phyloP scores from a whole-genome alignment of 2,797 vertebrate genomes.

The Holocentrus rufus region DNA sequence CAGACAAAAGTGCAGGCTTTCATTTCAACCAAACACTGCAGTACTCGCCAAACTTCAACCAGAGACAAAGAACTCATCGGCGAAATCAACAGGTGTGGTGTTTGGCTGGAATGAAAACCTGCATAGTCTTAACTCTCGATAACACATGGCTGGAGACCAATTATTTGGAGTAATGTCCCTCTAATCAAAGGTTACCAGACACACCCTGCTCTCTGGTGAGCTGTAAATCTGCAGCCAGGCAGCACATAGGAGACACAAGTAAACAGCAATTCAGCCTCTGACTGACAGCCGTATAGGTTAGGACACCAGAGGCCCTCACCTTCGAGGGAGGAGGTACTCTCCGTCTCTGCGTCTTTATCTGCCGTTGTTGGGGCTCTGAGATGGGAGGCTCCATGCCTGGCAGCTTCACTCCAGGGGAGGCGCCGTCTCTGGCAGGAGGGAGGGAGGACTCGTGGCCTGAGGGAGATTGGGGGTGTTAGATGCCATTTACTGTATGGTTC shows the following conservation, averaged over 20 bases:
- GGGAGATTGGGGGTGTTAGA: conserved; percentile 6
- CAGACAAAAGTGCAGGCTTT: neutral
- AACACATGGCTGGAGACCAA: too few species aligned
- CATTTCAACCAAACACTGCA: too few species aligned
- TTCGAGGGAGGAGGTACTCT: conserved; percentile 91
- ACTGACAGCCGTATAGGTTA: neutral
- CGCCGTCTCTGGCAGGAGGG: conserved; percentile 64
- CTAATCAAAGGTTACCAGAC: neutral
- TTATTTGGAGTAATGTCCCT: neutral
- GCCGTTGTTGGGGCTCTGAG: conserved; percentile 81
- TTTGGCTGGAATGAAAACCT: too few species aligned
- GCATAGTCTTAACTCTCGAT: too few species aligned
- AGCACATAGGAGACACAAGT: neutral
- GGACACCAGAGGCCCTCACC: conserved; percentile 70
- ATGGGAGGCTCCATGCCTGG: conserved; percentile 62
- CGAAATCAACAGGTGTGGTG: too few species aligned
- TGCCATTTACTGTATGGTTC: conserved; percentile 1
- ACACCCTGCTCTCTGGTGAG: neutral
- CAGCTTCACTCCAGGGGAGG: conserved; percentile 74
- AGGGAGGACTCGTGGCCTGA: conserved; percentile 75
- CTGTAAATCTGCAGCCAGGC: neutral
- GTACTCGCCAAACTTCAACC: too few species aligned
- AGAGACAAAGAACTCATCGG: too few species aligned
- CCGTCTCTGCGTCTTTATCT: conserved; percentile 89
- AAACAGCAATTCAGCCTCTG: neutral